Conservation (phyloP, 2,113 vertebrate species). For the Saccopteryx leptura region DNA sequence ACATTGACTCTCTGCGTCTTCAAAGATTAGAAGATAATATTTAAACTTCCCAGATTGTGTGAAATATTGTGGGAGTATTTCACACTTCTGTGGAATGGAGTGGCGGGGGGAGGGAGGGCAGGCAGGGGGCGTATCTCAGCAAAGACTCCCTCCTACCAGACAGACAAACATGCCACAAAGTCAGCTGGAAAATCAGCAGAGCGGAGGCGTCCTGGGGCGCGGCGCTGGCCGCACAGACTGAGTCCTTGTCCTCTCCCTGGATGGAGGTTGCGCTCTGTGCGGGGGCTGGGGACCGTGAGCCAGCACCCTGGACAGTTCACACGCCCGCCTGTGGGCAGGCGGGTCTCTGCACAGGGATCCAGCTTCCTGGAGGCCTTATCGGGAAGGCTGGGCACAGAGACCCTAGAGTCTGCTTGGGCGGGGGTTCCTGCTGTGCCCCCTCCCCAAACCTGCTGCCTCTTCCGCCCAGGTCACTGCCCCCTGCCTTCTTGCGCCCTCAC, state of each 20-base stretch:
- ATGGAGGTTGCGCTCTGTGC: background rate
- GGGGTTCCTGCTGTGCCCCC: background rate
- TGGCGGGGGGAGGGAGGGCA: no score
- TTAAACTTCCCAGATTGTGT: conserved; percentile 54
- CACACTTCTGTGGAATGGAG: conserved; percentile 18
- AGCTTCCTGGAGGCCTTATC: background rate
- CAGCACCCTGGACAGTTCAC: background rate
- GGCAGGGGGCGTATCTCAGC: background rate
- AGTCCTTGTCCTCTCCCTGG: background rate
- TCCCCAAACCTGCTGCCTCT: rapidly evolving
- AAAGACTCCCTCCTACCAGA: conserved; percentile 21
- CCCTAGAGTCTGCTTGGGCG: background rate
- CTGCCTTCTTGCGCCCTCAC: background rate
- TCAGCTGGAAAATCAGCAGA: background rate
- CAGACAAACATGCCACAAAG: background rate
- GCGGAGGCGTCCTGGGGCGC: background rate
- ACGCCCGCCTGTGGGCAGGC: background rate
- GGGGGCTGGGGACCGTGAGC: background rate
- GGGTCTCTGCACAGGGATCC: background rate
- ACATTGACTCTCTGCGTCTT: conserved; percentile 44
- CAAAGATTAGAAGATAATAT: conserved; percentile 64
- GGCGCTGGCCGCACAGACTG: background rate
- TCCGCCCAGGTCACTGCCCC: rapidly evolving
- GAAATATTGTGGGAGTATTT: conserved; percentile 30
- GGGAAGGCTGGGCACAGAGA: background rate